phyloP scores from a whole-genome alignment of 64 coral and sea anemone species.

The Platygyra sinensis region DNA sequence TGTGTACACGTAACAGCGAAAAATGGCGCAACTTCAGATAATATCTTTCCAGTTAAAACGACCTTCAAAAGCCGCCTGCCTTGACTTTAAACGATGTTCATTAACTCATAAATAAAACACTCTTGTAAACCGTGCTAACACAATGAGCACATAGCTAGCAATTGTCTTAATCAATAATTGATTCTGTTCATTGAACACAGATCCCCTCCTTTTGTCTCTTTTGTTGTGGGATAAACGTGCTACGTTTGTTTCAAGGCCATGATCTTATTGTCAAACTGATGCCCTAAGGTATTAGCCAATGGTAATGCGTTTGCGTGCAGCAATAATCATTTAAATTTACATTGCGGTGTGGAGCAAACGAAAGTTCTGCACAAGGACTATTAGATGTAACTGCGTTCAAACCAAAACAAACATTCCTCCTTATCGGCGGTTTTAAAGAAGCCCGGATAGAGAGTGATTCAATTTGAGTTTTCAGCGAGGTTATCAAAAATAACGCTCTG shows the following conservation, averaged over 20 bases:
- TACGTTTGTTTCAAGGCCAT: not conserved
- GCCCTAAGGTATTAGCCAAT: conserved; percentile 9
- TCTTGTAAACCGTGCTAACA: not conserved
- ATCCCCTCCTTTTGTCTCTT: conserved; percentile 4
- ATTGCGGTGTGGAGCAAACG: conserved; percentile 21
- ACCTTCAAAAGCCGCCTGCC: not conserved
- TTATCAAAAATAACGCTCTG: not conserved
- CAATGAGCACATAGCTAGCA: not conserved
- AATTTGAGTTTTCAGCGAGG: not conserved
- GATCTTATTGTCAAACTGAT: conserved; percentile 18
- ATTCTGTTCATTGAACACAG: not conserved
- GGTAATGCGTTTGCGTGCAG: not conserved
- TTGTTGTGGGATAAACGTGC: not conserved
- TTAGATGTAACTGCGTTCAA: not conserved
- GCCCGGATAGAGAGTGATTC: not conserved
- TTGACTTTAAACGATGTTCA: not conserved
- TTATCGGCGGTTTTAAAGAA: not conserved
- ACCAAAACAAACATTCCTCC: conserved; percentile 17
- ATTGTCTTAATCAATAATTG: conserved; percentile 21
- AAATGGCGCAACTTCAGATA: not conserved
- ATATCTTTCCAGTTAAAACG: not conserved
- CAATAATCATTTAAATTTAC: conserved; percentile 35
- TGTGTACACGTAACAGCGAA: not conserved
- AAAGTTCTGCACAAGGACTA: not conserved
- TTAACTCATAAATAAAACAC: not conserved